Percentiles rank a stretch among this genome's conserved stretches.
phyloP scores from a whole-genome alignment of 2,888 invertebrate species.

The Phytoseiulus persimilis region DNA sequence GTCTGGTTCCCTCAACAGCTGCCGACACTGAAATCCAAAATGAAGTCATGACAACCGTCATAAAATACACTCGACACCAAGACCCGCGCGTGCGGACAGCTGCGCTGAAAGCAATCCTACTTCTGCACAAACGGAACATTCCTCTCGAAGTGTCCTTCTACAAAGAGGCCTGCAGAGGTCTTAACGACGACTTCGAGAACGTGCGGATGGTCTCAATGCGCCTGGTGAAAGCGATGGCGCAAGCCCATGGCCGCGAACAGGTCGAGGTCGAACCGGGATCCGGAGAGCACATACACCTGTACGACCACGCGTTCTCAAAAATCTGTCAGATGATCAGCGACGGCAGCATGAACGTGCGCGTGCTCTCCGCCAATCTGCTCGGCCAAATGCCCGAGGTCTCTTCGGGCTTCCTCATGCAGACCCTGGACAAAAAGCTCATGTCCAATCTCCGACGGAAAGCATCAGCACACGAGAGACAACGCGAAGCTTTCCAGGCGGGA shows the following conservation, averaged over 20 bases:
- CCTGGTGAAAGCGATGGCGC: slow-evolving; percentile 63
- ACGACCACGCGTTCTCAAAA: slow-evolving; percentile 91
- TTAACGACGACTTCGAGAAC: slow-evolving; percentile 86
- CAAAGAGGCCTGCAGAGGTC: slow-evolving; percentile 62
- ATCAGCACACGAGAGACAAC: slow-evolving; percentile 74
- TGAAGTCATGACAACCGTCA: slow-evolving; percentile 63
- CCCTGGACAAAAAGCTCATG: slow-evolving; percentile 94
- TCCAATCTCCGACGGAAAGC: slow-evolving; percentile 77
- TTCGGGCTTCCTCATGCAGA: slow-evolving; percentile 81
- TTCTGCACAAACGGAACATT: slow-evolving; percentile 71
- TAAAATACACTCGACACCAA: slow-evolving; percentile 71
- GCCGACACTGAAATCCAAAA: not conserved
- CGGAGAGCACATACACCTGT: slow-evolving; percentile 74
- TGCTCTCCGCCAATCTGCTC: slow-evolving; percentile 68
- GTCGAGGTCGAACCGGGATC: slow-evolving; percentile 8
- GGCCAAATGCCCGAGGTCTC: slow-evolving; percentile 81
- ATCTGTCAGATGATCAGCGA: slow-evolving; percentile 89
- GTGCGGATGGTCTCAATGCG: slow-evolving; percentile 77
- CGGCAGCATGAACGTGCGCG: slow-evolving; percentile 68
- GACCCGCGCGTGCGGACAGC: slow-evolving; percentile 83
- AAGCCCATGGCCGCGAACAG: slow-evolving; percentile 16
- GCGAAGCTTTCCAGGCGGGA: slow-evolving; percentile 70
- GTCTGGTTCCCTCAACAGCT: slow-evolving; percentile 56
- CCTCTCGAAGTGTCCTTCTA: slow-evolving; percentile 64
- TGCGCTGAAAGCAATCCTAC: slow-evolving; percentile 69